Base-by-base conservation (phyloP, 2,113 vertebrate genomes). In the Nothocercus julius region DNA sequence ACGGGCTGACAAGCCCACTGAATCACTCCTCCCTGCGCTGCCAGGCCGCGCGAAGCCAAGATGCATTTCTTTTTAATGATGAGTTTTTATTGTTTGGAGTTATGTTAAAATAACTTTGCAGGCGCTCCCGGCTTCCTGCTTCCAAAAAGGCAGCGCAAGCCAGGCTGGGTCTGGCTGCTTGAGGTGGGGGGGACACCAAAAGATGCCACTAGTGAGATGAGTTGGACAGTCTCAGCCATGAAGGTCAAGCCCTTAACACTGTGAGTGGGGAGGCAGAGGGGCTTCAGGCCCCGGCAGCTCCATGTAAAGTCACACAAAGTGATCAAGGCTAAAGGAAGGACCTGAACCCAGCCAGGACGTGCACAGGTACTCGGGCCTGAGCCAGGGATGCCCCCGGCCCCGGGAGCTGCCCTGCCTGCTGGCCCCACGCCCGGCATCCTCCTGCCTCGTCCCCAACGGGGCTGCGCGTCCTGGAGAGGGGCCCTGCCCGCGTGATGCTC, bases 1-100 rank as follows among this genome's bases (percentile, higher is more conserved):
- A 95, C 95, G 97, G 95, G 95, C 93, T 97, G 98, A 98, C 97
- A 97, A 90, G 97, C 89, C 94, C 96, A 94, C 78, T 97, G 98
- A 97, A 97, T 98, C 97, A 96, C 97, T 36, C 93, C 96, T 82
- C 92, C 16, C 95, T 19, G 38, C 21, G 82, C 96, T 97, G 94
- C 96, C 96, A 75, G 86, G 96, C 97, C 89, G 79, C 34, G 34
- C 32, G 91, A 92, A 97, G 97, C 97, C 97, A 97, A 97, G 97
- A 98, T 89, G 91, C 96, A 98, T 98, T 97, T 97, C 97, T 97
- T 98, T 98, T 97, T 98, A 98, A 98, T 98, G 98, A 97, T 97
- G 97, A 98, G 97, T 97, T 96, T 96, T 96, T 96, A 96, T 97
- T 97, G 97, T 97, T 96, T 89, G 83, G 97, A 97, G 96, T 95